Conservation (phyloP, 2,113 vertebrate species). For the Megalops atlanticus region DNA sequence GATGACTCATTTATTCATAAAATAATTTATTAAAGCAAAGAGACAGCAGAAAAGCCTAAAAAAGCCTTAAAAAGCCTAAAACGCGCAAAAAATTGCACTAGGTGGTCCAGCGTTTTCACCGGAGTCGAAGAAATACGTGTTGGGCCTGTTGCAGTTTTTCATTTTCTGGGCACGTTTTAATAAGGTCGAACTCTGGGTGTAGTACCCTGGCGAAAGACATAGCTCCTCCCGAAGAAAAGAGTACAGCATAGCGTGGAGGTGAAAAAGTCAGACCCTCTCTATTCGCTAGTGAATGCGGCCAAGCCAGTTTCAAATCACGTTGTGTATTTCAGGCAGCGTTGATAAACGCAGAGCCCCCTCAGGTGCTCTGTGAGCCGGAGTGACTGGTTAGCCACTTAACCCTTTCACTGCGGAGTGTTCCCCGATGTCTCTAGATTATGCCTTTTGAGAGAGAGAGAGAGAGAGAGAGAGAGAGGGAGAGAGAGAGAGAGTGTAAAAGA, state of each 20-base stretch:
- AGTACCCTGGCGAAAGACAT: constrained; percentile 37
- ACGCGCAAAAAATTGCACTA: constrained; percentile 55
- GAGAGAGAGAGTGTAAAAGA: background rate
- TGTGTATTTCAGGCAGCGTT: constrained; percentile 60
- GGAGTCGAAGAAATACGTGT: constrained; percentile 52
- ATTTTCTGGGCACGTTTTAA: constrained; percentile 29
- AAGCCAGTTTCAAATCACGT: constrained; percentile 67
- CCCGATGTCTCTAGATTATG: constrained; percentile 13
- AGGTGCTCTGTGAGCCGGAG: constrained; percentile 69
- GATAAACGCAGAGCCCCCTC: constrained; percentile 73
- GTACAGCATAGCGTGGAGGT: constrained; percentile 58
- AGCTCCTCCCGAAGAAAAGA: constrained; percentile 51
- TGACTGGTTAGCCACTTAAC: constrained; percentile 76
- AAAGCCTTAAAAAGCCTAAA: background rate
- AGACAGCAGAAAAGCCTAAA: constrained; percentile 61
- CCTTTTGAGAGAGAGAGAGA: background rate
- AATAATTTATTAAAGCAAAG: constrained; percentile 77
- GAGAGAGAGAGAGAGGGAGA: background rate
- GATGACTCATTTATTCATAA: constrained; percentile 78
- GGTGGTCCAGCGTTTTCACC: background rate
- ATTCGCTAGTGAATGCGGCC: constrained; percentile 70
- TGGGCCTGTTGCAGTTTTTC: constrained; percentile 57
- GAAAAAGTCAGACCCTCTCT: constrained; percentile 61
- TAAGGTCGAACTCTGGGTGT: constrained; percentile 38
- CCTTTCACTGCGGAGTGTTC: constrained; percentile 64